phyloP scores from a whole-genome alignment of 2,113 vertebrate species.

The Antigone vipio region DNA sequence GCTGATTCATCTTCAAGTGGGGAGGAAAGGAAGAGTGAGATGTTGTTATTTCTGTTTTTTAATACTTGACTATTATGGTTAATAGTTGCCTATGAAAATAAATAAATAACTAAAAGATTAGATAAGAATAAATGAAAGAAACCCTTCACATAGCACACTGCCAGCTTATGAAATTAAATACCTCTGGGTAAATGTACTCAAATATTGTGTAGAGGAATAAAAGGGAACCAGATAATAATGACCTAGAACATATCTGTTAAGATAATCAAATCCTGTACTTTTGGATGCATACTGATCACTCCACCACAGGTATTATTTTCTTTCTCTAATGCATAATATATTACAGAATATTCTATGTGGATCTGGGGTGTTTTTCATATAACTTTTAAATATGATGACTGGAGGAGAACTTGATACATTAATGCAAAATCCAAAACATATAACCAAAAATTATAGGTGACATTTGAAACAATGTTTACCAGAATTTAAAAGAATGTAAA shows the following conservation, averaged over 20 bases:
- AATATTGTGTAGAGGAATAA: neutral
- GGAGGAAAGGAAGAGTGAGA: neutral
- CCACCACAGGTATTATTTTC: neutral
- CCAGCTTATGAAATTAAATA: slow-evolving; percentile 9
- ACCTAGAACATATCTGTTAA: neutral
- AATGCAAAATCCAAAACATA: neutral
- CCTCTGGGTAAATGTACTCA: neutral
- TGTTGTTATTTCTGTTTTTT: neutral
- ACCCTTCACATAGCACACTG: neutral
- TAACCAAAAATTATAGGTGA: neutral
- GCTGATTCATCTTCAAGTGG: neutral
- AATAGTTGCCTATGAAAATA: neutral
- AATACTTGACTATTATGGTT: neutral
- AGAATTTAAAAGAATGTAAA: neutral
- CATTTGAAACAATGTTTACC: neutral
- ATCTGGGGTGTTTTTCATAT: neutral
- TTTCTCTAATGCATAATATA: neutral
- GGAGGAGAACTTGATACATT: neutral
- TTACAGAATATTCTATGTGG: neutral
- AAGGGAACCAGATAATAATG: neutral
- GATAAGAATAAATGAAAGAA: slow-evolving; percentile 48
- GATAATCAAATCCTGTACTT: neutral
- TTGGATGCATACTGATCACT: neutral
- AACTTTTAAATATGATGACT: neutral
- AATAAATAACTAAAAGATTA: neutral